A percentile compares a stretch with the other conserved stretches of the same genome.
phyloP scores from a whole-genome alignment of 2,113 vertebrate genomes.

The Callopanchax toddi region DNA sequence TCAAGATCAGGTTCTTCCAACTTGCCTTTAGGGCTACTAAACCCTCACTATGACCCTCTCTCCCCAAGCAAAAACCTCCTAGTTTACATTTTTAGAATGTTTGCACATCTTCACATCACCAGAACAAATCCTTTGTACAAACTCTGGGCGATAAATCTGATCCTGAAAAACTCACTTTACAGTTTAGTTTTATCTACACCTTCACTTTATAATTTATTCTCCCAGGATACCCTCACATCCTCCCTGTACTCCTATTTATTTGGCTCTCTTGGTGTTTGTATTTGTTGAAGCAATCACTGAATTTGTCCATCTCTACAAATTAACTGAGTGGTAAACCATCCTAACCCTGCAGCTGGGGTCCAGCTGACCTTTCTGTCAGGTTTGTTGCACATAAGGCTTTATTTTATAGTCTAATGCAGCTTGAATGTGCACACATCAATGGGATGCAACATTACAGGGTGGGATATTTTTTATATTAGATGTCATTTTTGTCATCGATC shows the following conservation, averaged over 20 bases:
- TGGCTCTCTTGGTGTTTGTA: conserved; percentile 40
- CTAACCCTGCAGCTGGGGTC: conserved; percentile 22
- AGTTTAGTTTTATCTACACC: background rate
- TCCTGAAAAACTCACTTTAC: too few species aligned
- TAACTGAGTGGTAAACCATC: conserved; percentile 40
- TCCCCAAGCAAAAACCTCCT: too few species aligned
- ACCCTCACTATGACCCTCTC: too few species aligned
- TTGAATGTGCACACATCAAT: conserved; percentile 24
- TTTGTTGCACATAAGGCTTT: conserved; percentile 65
- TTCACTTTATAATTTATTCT: too few species aligned
- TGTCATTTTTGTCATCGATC: conserved; percentile 37
- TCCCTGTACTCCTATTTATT: background rate
- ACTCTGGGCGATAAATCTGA: too few species aligned
- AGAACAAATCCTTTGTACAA: too few species aligned
- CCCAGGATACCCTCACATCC: background rate
- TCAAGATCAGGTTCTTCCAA: too few species aligned
- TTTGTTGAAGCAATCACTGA: conserved; percentile 52
- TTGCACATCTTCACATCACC: too few species aligned
- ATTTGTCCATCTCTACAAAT: conserved; percentile 24
- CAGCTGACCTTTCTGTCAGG: conserved; percentile 32
- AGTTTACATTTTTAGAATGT: too few species aligned
- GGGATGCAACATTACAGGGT: conserved; percentile 42
- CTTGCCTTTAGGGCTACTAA: too few species aligned
- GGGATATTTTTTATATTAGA: conserved; percentile 45
- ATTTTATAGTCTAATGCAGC: conserved; percentile 48